A percentile compares a stretch with the other conserved stretches of the same genome.
These are phyloP conservation scores for Graptemys geographica DNA, from an alignment of 2,797 vertebrate genomes.

Conservation along the genomic window DNA sequence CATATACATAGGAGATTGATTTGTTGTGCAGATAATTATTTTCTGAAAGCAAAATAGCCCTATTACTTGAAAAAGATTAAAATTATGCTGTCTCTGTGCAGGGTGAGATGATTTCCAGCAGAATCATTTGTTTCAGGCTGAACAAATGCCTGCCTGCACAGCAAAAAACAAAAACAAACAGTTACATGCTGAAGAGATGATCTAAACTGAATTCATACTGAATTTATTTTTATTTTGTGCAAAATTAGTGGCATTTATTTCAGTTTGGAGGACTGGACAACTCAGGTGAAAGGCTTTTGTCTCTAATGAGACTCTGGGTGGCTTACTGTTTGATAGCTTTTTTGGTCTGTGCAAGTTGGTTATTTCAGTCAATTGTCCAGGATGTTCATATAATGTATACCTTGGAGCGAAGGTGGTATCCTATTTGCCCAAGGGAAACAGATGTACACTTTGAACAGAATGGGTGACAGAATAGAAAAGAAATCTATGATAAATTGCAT, in stretches of 20 bases:
- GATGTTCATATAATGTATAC: not conserved
- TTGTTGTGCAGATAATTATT: constrained; percentile 40
- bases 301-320: not conserved
- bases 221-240: accelerated
- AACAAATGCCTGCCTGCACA: not conserved
- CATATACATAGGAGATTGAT: constrained; percentile 45
- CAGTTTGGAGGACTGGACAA: not conserved
- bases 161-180: not conserved
- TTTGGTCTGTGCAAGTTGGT: not conserved
- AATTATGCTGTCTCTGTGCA: not conserved
- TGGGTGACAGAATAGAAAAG: too few relatives aligned
- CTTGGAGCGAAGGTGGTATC: not conserved
- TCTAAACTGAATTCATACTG: not conserved
- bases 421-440: not conserved
- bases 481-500: not conserved
- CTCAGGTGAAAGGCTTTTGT: not conserved
- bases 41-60: constrained; percentile 33
- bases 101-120: constrained; percentile 33
- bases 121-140: constrained; percentile 19
- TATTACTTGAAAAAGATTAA: constrained; percentile 20
- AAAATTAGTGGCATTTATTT: not conserved
- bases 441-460: not conserved
- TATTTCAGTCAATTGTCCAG: not conserved
- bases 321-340: not conserved
- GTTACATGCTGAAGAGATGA: accelerated